Conservation (phyloP, 1,140 invertebrate species). For the Sesamia nonagrioides region DNA sequence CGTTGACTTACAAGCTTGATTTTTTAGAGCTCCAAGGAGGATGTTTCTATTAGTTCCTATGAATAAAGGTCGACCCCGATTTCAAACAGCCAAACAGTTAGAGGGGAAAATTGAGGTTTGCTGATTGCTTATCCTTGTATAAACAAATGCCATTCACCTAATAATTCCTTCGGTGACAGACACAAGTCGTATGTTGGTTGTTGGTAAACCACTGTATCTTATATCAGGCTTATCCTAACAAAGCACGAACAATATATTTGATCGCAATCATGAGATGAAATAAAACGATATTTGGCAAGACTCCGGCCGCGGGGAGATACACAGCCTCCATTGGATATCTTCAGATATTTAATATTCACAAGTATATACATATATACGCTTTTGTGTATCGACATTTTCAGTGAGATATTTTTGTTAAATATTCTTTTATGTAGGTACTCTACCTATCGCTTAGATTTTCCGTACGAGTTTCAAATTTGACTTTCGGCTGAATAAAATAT, state of each 20-base stretch:
- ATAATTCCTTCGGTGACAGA: not conserved
- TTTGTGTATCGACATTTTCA: slow-evolving; percentile 6
- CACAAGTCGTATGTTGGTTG: not conserved
- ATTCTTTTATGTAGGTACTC: not conserved
- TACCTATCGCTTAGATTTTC: not conserved
- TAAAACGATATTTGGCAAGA: slow-evolving; percentile 17
- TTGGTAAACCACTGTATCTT: not conserved
- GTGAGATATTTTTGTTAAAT: slow-evolving; percentile 19
- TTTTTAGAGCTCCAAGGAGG: too few relatives aligned
- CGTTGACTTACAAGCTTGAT: too few relatives aligned
- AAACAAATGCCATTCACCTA: not conserved
- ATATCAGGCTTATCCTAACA: slow-evolving; percentile 17
- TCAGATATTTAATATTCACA: slow-evolving; percentile 22
- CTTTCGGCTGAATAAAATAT: too few relatives aligned
- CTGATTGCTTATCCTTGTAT: not conserved
- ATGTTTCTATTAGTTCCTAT: too few relatives aligned
- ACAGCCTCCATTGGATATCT: slow-evolving; percentile 5
- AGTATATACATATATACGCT: not conserved
- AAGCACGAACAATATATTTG: slow-evolving; percentile 38
- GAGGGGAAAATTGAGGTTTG: too few relatives aligned
- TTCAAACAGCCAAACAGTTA: too few relatives aligned
- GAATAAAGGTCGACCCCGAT: too few relatives aligned
- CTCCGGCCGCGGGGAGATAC: not conserved
- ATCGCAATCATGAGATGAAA: slow-evolving; percentile 38
- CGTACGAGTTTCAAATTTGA: too few relatives aligned